phyloP scores from a whole-genome alignment of 2,888 invertebrate genomes.

The Apomyelois bistriatella region DNA sequence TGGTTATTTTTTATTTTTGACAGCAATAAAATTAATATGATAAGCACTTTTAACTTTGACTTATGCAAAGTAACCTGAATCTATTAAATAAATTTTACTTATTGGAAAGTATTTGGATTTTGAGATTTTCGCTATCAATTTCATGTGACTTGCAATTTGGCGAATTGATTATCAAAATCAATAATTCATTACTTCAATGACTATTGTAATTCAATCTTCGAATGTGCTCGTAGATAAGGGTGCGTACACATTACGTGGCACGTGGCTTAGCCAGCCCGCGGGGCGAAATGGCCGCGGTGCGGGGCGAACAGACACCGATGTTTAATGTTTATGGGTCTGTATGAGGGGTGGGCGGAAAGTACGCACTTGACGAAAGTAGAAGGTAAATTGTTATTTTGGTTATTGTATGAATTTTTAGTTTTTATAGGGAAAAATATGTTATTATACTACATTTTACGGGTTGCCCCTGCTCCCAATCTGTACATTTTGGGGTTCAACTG shows the following conservation, averaged over 20 bases:
- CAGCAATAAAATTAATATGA: too few relatives aligned
- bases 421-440: too few relatives aligned
- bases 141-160: too few relatives aligned
- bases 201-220: conserved; percentile 28
- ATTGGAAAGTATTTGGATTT: too few relatives aligned
- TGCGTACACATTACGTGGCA: conserved; percentile 14
- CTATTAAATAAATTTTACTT: too few relatives aligned
- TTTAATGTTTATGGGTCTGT: conserved; percentile 42
- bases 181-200: conserved; percentile 21
- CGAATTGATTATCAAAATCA: conserved; percentile 4
- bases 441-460: too few relatives aligned
- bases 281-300: not conserved
- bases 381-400: conserved; percentile 14
- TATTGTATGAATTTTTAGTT: not conserved
- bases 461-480: too few relatives aligned
- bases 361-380: conserved; percentile 14
- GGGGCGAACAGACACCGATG: conserved; percentile 19
- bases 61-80: too few relatives aligned
- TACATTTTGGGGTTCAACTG: too few relatives aligned
- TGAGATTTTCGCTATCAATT: not conserved
- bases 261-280: not conserved
- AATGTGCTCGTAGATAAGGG: conserved; percentile 35
- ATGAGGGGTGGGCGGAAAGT: conserved; percentile 25
- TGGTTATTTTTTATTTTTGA: too few relatives aligned
- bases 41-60: too few relatives aligned